Conservation (phyloP, 2,888 invertebrate species). For the Trypoxylon attenuatum region DNA sequence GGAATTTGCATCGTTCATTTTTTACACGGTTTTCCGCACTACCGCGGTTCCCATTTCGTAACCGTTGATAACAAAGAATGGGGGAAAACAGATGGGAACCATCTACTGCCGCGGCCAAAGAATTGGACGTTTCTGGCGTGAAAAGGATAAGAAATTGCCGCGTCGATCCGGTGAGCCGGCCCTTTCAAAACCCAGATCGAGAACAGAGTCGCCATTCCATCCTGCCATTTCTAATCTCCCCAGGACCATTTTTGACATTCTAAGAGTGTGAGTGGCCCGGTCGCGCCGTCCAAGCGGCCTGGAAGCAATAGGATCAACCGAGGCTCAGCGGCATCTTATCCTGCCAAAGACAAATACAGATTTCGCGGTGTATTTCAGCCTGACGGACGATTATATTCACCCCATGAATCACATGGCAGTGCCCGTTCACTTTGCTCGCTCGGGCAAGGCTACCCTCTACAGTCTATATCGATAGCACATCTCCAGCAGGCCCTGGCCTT, state of each 20-base stretch:
- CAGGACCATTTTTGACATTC: slow-evolving; percentile 9
- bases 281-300: background rate
- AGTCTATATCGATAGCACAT: slow-evolving; percentile 9
- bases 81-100: slow-evolving; percentile 5
- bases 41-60: too few species aligned
- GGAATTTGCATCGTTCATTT: too few species aligned
- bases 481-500: slow-evolving; percentile 10
- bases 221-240: background rate
- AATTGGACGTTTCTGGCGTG: slow-evolving; percentile 40
- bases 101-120: slow-evolving; percentile 35
- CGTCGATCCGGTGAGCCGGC: slow-evolving; percentile 26
- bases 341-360: slow-evolving; percentile 27
- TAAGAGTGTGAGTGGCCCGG: slow-evolving; percentile 7
- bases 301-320: background rate
- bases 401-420: slow-evolving; percentile 1
- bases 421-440: slow-evolving; percentile 12
- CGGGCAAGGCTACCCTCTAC: too few species aligned
- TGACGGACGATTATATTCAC: slow-evolving; percentile 14
- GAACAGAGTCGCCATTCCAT: background rate
- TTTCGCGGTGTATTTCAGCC: slow-evolving; percentile 32
- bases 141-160: slow-evolving; percentile 53
- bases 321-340: background rate
- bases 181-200: slow-evolving; percentile 14
- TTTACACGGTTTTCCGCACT: too few species aligned
- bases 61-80: too few species aligned